Base-by-base conservation (phyloP, 2,888 invertebrate species). In the Abrostola tripartita region DNA sequence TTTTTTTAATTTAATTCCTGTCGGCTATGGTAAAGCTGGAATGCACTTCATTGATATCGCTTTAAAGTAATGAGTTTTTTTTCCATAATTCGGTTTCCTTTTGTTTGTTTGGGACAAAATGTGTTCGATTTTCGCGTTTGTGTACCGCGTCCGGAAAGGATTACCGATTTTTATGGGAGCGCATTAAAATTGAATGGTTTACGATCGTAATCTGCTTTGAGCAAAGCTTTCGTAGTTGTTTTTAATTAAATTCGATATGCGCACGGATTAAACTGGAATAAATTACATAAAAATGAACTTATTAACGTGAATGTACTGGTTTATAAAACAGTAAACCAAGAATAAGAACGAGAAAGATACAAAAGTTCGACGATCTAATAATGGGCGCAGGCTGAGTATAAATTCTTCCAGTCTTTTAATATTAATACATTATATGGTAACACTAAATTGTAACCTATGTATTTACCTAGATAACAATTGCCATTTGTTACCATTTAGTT, bases 1-100 rank as follows among this genome's bases (percentile, higher is more conserved):
- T 87, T 87, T 87, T 86, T 92, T 92, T 90, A 91, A 92, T 92
- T 90, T 90, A 92, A 92, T 92, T 91, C 91, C 90, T 88, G 92
- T 91, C 92, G 93, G 93, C 90, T 83, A 85, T 80, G 84, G 88
- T 88, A 93, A 94, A 93, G 92, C 88, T 83, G 90, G 92, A 89
- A 92, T 92, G 91, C 90, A 90, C 90, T 89, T 90, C 92, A 92
- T 92, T 92, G 92, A 92, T 94, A 93, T 92, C 87, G 90, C 86
- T 86, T 87, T 88, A 88, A 87, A 88, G 88, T 91, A 89, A 89
- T 89, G 88, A 88, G 86, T 83, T 87, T 87, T 89, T 86, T 86
- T 83, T 80, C 81, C 78, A 79, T 84, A 81, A 79, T 83, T 71
- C 68, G 47, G 59, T 52, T 49, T 44, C 40, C 72, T 77, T 79